Percentiles rank a stretch among this genome's conserved stretches.
Conservation (phyloP, 2,888 invertebrate genomes). For the Reticulitermes lucifugus region DNA sequence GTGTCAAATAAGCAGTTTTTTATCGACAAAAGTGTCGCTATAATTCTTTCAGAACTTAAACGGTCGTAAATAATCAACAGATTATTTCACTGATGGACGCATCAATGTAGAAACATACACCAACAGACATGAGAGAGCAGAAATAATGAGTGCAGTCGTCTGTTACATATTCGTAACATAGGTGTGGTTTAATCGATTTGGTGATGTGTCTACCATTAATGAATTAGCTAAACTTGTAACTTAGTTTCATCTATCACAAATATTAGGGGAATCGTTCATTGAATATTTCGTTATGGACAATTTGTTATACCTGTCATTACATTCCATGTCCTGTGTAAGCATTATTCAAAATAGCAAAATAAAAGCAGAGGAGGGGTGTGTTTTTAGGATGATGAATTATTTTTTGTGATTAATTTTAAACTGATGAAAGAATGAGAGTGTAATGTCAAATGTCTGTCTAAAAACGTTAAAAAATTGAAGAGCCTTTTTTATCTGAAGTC, state of each 20-base stretch:
- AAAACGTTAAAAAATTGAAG: neutral
- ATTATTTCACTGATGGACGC: too few relatives aligned
- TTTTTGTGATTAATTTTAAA: neutral
- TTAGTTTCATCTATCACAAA: slow-evolving; percentile 27
- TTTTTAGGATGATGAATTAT: neutral
- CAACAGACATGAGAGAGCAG: neutral
- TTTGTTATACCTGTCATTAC: slow-evolving; percentile 16
- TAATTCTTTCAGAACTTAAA: too few relatives aligned
- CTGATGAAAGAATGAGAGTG: neutral
- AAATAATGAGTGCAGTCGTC: neutral
- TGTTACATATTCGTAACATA: neutral
- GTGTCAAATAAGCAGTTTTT: too few relatives aligned
- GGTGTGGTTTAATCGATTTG: neutral
- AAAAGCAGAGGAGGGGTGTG: neutral
- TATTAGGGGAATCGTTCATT: slow-evolving; percentile 16
- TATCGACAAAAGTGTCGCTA: too few relatives aligned
- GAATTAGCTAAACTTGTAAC: neutral
- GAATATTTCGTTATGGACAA: neutral
- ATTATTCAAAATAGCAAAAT: neutral
- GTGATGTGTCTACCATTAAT: neutral
- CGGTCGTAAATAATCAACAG: too few relatives aligned
- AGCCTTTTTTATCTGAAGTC: neutral
- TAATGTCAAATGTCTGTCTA: neutral
- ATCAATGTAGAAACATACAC: neutral
- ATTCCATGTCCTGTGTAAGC: neutral